Evolutionary conservation across 92 coral and sea anemone genomes (phyloP), one percentile per base, ranked within the genome.

Genomic region (Actinostola sp.): DNA sequence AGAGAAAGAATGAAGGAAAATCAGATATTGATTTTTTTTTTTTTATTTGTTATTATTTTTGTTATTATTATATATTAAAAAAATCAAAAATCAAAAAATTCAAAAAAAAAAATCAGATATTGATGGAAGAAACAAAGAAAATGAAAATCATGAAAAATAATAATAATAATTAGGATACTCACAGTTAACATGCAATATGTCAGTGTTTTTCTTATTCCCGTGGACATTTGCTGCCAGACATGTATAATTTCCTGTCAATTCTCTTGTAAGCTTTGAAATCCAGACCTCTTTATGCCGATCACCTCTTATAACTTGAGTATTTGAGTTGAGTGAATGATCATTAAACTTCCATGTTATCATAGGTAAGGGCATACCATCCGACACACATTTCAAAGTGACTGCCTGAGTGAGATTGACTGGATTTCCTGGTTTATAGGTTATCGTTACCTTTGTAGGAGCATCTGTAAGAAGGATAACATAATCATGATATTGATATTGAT

Each of bases 301-400:
- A 30, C 74, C 74, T 30, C 24, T 11, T 7, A 35, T 56, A 29
- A n/a, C 29, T 50, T 11, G 14, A 9, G 26, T 38, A 19, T 76
- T 76, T 72, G 31, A 34, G 12, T 67, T 10, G 20, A 41, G 29
- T 8, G 21, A 27, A 27, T 57, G 8, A 14, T 60, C 72, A 39
- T 86, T 81, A 52, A 89, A 82, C 54, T 56, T 76, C 96, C 96
- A 89, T 0, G 73, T 43, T 60, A 59, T 63, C 0, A 72, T 26
- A 0, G 96, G 90, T 9, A 4, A 11, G 10, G 96, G 96, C 20
- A 32, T 63, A 0, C 96, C 96, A 60, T 89, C 96, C 8, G 96
- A 73, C 49, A 65, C 38, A 48, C 96, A 89, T 0, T 45, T 60
- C 13, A 89, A 53, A 11, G 76, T 86, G 2, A 69, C 71, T 26